phyloP scores from a whole-genome alignment of 2,888 invertebrate species.

The Branchipolynoe longqiensis region DNA sequence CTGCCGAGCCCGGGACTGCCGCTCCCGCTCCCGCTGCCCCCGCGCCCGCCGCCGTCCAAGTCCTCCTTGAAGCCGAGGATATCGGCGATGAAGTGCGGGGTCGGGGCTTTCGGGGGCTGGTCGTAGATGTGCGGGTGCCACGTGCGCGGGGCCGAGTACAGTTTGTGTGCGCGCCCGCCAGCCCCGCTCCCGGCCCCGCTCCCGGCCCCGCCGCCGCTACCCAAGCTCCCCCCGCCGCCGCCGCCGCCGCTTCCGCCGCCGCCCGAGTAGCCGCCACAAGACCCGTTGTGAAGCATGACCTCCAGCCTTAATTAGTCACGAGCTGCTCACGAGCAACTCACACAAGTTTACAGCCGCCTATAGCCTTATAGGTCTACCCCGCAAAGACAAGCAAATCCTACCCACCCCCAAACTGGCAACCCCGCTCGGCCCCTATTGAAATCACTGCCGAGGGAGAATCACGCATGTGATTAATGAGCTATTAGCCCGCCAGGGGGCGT shows the following conservation, averaged over 20 bases:
- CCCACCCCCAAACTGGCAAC: too few species aligned
- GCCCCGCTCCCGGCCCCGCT: background rate
- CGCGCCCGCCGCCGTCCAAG: background rate
- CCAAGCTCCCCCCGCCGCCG: too few species aligned
- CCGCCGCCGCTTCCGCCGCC: too few species aligned
- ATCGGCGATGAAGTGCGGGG: constrained; percentile 93
- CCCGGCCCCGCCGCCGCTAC: background rate
- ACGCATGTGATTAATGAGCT: constrained; percentile 33
- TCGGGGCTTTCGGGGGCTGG: constrained; percentile 90
- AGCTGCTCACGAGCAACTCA: background rate
- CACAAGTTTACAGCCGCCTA: background rate
- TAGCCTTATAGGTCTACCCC: too few species aligned
- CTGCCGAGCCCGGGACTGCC: background rate
- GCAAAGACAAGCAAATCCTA: too few species aligned
- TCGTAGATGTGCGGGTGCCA: constrained; percentile 96
- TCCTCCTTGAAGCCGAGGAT: constrained; percentile 87
- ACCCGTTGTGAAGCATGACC: constrained; percentile 11
- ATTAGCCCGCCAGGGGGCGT: constrained; percentile 3
- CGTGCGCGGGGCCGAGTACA: constrained; percentile 79
- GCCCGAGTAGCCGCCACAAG: too few species aligned
- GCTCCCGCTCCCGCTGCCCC: background rate
- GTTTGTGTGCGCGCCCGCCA: constrained; percentile 35
- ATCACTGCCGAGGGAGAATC: too few species aligned
- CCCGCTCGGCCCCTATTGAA: too few species aligned
- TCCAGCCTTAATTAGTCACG: constrained; percentile 19